Base-by-base conservation (phyloP, 2,797 vertebrate genomes). In the Ctenopoma multispine region DNA sequence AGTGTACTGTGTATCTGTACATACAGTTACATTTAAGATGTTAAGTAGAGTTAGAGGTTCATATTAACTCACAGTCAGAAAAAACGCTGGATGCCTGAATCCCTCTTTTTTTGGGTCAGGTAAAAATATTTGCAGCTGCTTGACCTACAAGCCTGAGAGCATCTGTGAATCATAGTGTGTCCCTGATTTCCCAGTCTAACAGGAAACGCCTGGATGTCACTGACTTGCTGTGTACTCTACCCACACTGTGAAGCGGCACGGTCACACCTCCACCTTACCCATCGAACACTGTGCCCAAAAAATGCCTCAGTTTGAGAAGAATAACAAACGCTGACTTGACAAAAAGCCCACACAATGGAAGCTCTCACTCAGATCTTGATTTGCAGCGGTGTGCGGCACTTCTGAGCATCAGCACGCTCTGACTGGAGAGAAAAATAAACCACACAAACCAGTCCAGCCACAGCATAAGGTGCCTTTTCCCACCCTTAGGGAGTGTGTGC, bases 191-290 rank as follows among this genome's bases (percentile, higher is more conserved):
- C 78, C 73, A 57, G 74, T n/a, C 51, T 58, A 24, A 57, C 69
- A 78, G 83, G 83, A 79, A 87, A 81, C 67, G 70, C 67, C 75
- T 20, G 69, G 63, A 76, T 62, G 21, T 72, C n/a, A 71, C 58
- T 9, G 36, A 40, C 56, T 46, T 23, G 49, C 53, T 61, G 61
- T 27, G 10, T 29, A 15, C 53, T 7, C 46, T 11, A 61, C 31
- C 53, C 36, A 6, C 27, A 49, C 31, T 21, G 18, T 29, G 12
- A 43, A n/a, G 40, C 51, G 29, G 20, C 62, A 38, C 14, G 1
- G 14, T 63, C n/a, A 6, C 56, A 67, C 63, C 61, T 48, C 57
- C 18, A 31, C 62, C 59, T 38, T 24, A 62, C 66, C 48, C 6
- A 13, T 49, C 65, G 11, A 27, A 57, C 50, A 0, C 62, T 12